These are phyloP conservation scores for Spea hammondii DNA, from an alignment of 2,797 vertebrate species.

Conservation along the genomic window DNA sequence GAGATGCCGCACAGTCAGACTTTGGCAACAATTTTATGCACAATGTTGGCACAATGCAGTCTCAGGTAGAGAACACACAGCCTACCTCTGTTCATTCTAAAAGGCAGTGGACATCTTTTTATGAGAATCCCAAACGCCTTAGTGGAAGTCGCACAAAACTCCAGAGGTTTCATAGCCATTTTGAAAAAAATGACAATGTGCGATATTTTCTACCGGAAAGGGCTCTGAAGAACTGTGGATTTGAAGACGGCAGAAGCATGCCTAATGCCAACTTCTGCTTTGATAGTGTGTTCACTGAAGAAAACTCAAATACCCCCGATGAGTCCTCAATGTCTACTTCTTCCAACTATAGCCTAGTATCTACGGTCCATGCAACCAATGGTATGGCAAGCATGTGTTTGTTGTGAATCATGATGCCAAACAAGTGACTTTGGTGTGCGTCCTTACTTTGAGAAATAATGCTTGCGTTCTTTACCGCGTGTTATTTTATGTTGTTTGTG, in stretches of 20 bases:
- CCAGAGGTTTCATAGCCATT: conserved; percentile 61
- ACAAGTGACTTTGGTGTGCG: conserved; percentile 42
- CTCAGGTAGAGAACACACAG: conserved; percentile 62
- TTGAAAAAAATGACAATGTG: conserved; percentile 60
- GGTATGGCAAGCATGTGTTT: conserved; percentile 67
- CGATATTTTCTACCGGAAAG: conserved; percentile 62
- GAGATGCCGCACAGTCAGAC: conserved; percentile 72
- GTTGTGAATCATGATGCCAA: conserved; percentile 55
- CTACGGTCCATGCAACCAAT: conserved; percentile 65
- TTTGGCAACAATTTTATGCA: conserved; percentile 56
- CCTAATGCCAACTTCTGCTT: conserved; percentile 58
- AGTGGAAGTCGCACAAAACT: conserved; percentile 60
- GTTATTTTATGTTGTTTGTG: conserved; percentile 3
- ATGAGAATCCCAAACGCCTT: conserved; percentile 65
- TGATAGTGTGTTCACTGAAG: conserved; percentile 65
- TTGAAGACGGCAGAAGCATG: conserved; percentile 68
- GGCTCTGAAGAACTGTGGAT: conserved; percentile 67
- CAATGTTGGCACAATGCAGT: conserved; percentile 58
- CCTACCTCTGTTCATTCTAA: conserved; percentile 68
- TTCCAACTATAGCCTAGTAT: conserved; percentile 61
- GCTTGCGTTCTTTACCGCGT: neutral
- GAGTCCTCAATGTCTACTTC: conserved; percentile 62
- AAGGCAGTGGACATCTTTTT: conserved; percentile 80
- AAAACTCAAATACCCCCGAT: conserved; percentile 58
- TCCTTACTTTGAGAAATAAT: conserved; percentile 18